Conservation (phyloP, 1,140 invertebrate genomes). For the Galleria mellonella region DNA sequence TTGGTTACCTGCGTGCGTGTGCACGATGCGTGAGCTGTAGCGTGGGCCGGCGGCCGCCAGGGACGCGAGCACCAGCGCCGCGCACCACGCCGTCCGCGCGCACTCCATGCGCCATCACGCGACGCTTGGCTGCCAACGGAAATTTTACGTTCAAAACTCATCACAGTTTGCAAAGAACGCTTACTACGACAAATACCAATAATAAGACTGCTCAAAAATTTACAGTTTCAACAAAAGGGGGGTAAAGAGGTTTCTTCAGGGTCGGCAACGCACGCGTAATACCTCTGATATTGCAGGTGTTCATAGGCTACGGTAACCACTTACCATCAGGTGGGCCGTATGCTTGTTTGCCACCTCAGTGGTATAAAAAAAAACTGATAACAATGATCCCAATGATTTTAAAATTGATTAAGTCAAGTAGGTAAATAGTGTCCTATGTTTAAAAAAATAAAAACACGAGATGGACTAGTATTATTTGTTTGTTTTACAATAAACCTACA, state of each 20-base stretch:
- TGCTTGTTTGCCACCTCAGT: no score
- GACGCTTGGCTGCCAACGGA: constrained; percentile 32
- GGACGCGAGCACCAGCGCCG: constrained; percentile 50
- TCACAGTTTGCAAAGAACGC: background rate
- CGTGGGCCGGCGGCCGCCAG: constrained; percentile 69
- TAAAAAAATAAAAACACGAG: no score
- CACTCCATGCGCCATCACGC: constrained; percentile 69
- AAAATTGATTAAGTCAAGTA: no score
- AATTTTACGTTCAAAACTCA: background rate
- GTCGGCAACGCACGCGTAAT: no score
- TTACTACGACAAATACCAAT: background rate
- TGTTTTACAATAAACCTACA: no score
- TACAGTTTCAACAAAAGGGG: background rate
- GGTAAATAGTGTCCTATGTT: background rate
- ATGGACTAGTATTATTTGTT: no score
- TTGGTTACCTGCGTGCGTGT: constrained; percentile 70
- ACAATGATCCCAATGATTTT: no score
- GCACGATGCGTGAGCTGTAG: constrained; percentile 79
- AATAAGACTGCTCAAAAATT: background rate
- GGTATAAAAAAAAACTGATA: no score
- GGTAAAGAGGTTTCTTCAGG: no score
- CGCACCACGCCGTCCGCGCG: constrained; percentile 59
- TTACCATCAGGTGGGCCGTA: no score
- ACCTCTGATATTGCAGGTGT: no score
- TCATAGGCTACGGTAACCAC: no score